Evolutionary conservation across 2,113 vertebrate species (phyloP).

Genomic region (Dicrurus megarhynchus): DNA sequence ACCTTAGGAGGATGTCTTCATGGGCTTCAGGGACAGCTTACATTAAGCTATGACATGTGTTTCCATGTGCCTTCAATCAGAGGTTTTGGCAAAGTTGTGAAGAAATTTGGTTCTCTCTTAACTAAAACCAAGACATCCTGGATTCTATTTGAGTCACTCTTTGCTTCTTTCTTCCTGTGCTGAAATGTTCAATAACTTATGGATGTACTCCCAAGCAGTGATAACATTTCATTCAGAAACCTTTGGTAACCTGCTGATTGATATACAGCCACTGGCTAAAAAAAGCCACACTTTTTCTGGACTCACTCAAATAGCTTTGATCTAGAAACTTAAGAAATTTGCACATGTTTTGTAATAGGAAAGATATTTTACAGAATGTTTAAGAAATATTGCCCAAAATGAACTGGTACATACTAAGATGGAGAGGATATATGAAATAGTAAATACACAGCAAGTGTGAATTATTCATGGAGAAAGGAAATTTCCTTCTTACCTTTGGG

Average conservation of each 20-base stretch:
- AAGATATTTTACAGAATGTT: background rate
- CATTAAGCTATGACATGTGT: background rate
- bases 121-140: background rate
- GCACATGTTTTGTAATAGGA: background rate
- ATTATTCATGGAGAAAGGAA: constrained; percentile 5
- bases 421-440: background rate
- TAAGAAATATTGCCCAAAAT: background rate
- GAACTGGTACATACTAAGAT: background rate
- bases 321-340: constrained; percentile 1
- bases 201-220: background rate
- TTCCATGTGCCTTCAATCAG: background rate
- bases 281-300: background rate
- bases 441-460: background rate
- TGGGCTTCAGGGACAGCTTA: background rate
- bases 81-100: background rate
- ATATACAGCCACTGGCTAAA: background rate
- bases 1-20: background rate
- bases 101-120: constrained; percentile 1
- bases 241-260: background rate
- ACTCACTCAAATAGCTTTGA: background rate
- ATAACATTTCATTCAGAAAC: constrained; percentile 20
- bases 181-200: background rate
- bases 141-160: background rate
- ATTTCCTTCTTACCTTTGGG: background rate
- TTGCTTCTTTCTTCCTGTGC: background rate